Evolutionary conservation across 2,113 vertebrate genomes (phyloP), one percentile per base, ranked within the genome.

Genomic region (Ceyx margarethae): DNA sequence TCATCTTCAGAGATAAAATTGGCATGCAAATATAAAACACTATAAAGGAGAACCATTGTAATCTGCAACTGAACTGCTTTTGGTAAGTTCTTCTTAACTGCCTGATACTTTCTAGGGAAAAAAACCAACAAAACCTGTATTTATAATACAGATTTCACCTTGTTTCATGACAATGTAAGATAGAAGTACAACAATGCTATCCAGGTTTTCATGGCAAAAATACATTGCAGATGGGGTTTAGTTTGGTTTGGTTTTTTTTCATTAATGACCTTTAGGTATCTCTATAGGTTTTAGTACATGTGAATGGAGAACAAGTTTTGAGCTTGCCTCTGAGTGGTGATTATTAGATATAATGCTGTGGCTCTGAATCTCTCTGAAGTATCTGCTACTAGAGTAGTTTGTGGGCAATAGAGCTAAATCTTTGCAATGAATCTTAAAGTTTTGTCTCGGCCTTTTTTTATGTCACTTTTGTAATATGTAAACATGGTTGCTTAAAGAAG

Each of bases 1-100:
- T 87, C n/a, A 66, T 74, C 79, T 71, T 91, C 56, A 67, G 42
- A 91, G 68, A 74, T 77, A 77, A 89, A 89, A 87, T 31, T 73
- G 75, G 29, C 42, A 35, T 42, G 33, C 50, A 87, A 69, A 54
- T 73, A 12, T 85, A 61, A 68, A 93, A 69, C n/a, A 17, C 46
- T 45, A 11, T 79, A 58, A 69, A 81, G 77, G 62, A 48, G 35
- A 75, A 46, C 85, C 42, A 43, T 28, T 75, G 58, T 68, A 16
- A 31, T 58, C 18, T 64, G 35, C 20, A 43, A 29, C 18, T 81
- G 46, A 62, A 83, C 62, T 90, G 37, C 19, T 89, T 90, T 89
- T 4, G 5, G 21, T 50, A 58, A 54, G 10, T 72, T 88, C 20
- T 84, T 84, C 48, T 64, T 21, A 83, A 86, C 50, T 60, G 57